Conservation (phyloP, 2,888 invertebrate genomes). For the Ectemnius continuus region DNA sequence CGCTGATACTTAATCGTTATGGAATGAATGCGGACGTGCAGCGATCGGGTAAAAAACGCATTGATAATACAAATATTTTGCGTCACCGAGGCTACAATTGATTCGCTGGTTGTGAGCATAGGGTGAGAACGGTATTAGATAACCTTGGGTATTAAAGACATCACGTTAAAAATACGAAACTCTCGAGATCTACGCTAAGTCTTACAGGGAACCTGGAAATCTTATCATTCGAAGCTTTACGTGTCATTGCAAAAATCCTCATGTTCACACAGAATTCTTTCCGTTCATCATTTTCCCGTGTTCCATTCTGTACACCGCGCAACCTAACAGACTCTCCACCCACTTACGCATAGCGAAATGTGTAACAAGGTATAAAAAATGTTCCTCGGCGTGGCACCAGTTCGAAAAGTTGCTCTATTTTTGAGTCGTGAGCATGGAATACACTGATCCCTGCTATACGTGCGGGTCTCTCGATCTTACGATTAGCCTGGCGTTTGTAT, state of each 20-base stretch:
- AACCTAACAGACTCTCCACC: neutral
- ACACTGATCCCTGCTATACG: neutral
- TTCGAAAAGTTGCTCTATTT: neutral
- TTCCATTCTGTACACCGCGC: neutral
- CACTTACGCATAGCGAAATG: conserved; percentile 30
- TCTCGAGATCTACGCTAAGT: conserved; percentile 10
- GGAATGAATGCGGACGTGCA: conserved; percentile 8
- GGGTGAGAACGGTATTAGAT: neutral
- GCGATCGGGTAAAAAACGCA: neutral
- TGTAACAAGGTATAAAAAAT: conserved; percentile 25
- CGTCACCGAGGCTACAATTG: conserved; percentile 1
- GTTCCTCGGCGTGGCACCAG: conserved; percentile 20
- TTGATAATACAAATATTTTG: neutral
- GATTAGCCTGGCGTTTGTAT: neutral
- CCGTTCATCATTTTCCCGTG: neutral
- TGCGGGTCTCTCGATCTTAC: too few species aligned
- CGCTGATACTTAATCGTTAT: neutral
- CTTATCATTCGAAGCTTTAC: too few species aligned
- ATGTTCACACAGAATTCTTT: conserved; percentile 2
- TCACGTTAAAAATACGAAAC: neutral
- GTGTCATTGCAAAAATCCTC: neutral
- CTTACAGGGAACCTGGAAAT: neutral
- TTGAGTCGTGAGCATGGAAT: neutral
- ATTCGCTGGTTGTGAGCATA: neutral
- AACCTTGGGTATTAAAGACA: neutral